phyloP scores from a whole-genome alignment of 1,140 invertebrate genomes.

The Drosophila bifasciata region DNA sequence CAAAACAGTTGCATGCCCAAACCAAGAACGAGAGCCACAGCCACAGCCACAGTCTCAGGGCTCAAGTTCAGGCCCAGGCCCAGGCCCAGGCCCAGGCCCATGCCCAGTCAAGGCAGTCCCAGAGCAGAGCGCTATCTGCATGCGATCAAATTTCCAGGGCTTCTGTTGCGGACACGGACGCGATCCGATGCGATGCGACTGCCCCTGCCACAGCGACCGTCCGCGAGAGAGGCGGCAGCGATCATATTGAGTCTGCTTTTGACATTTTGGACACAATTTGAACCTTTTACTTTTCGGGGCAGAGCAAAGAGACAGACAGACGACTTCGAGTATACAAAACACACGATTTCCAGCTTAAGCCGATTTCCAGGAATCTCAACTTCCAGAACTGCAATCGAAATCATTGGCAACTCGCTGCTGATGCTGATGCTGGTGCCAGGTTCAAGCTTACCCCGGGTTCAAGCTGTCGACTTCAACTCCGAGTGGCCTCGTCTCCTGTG shows the following conservation, averaged over 20 bases:
- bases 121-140: conserved; percentile 64
- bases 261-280: conserved; percentile 83
- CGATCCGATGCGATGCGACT: not conserved
- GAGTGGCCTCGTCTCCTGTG: not conserved
- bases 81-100: conserved; percentile 39
- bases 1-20: conserved; percentile 76
- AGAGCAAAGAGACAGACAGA: too few relatives aligned
- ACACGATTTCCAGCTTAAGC: conserved; percentile 67
- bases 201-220: not conserved
- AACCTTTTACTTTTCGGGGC: conserved; percentile 73
- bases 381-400: conserved; percentile 23
- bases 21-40: conserved; percentile 11
- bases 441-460: too few relatives aligned
- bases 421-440: too few relatives aligned
- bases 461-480: not conserved
- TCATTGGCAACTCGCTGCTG: conserved; percentile 1
- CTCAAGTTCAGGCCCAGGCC: conserved; percentile 15
- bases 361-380: conserved; percentile 58
- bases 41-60: conserved; percentile 3
- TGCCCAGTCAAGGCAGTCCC: conserved; percentile 11
- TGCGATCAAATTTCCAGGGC: conserved; percentile 82
- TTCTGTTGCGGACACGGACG: conserved; percentile 60
- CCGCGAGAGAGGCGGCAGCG: conserved; percentile 20
- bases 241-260: conserved; percentile 82
- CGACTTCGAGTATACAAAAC: conserved; percentile 37